Base-by-base conservation (phyloP, 2,888 invertebrate genomes). In the Brachyptera putata region DNA sequence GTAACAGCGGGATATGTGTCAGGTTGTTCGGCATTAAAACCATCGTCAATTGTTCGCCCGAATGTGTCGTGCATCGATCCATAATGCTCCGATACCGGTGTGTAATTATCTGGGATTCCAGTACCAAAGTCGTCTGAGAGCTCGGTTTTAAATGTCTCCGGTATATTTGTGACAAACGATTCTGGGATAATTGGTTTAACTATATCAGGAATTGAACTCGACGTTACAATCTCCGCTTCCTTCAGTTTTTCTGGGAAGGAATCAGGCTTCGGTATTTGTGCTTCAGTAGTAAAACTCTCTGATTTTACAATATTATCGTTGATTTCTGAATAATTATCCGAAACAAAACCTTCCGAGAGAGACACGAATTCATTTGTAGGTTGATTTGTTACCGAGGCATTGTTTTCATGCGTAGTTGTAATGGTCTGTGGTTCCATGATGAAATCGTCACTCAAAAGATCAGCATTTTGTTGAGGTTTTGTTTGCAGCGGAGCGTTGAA, bases 291-390 rank as follows among this genome's bases (percentile, higher is more conserved):
- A n/a, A 24, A 46, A 13, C 46, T 46, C 46, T 46, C 46, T 4
- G 46, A 46, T 24, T 46, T 46, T 11, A 46, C 46, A 22, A 53
- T 53, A 34, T 53, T 53, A 22, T 53, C 53, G 53, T 53, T 53
- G 18, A 53, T 36, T 18, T 53, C 53, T 1, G 53, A 36, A 36
- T 53, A 53, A 11, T 34, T 18, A 18, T 53, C 53, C 7, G 16
- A 16, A 9, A 21, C 30, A 50, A 53, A 34, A 21, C 18, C 53
- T 13, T 53, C 53, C n/a, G 16, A 18, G 14, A 46, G 46, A 5
- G 46, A 21, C 3, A 24, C 24, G 22, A 53, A 36, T 34, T 53
- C 36, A 9, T 53, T 36, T 9, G 37, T 36, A 1, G 53, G 53
- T 36, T 7, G 43, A 43, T 43, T 16, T 43, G 16, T 43, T 43